These are phyloP conservation scores for Blastobasis adustella DNA, from an alignment of 2,888 invertebrate species.

Conservation along the genomic window DNA sequence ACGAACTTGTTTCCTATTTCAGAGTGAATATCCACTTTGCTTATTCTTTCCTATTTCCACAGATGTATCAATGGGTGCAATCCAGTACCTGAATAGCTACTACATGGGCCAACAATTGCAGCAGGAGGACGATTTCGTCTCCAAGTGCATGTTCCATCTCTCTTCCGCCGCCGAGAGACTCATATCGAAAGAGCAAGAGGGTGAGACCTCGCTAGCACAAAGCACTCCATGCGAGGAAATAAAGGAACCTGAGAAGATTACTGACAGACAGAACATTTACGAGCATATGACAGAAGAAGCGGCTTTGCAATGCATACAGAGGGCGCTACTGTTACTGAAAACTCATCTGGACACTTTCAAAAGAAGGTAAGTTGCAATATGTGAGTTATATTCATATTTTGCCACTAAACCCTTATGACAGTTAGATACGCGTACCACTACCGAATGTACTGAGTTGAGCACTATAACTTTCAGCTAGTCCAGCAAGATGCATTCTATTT, in stretches of 20 bases:
- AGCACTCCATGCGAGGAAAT: conserved; percentile 26
- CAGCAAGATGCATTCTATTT: too few species aligned
- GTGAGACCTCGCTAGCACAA: conserved; percentile 27
- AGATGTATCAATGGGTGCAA: conserved; percentile 95
- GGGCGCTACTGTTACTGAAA: conserved; percentile 89
- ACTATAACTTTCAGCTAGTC: too few species aligned
- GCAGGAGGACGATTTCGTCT: conserved; percentile 93
- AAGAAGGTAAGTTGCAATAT: conserved; percentile 70
- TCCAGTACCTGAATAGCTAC: conserved; percentile 94
- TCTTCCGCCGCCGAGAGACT: conserved; percentile 87
- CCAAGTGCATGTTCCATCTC: conserved; percentile 94
- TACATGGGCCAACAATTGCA: conserved; percentile 94
- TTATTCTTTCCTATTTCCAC: conserved; percentile 8
- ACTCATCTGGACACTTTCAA: conserved; percentile 96
- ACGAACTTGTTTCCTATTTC: too few species aligned
- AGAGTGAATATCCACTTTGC: too few species aligned
- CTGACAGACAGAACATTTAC: conserved; percentile 62
- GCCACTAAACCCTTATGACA: background rate
- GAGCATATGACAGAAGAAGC: conserved; percentile 81
- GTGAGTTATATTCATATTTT: background rate
- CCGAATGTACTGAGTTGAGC: too few species aligned
- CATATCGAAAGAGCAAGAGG: conserved; percentile 48
- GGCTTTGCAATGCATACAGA: conserved; percentile 90
- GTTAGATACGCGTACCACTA: too few species aligned
- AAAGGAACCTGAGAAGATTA: conserved; percentile 42